Conservation (phyloP, 2,888 invertebrate species). For the Amphipyra berbera region DNA sequence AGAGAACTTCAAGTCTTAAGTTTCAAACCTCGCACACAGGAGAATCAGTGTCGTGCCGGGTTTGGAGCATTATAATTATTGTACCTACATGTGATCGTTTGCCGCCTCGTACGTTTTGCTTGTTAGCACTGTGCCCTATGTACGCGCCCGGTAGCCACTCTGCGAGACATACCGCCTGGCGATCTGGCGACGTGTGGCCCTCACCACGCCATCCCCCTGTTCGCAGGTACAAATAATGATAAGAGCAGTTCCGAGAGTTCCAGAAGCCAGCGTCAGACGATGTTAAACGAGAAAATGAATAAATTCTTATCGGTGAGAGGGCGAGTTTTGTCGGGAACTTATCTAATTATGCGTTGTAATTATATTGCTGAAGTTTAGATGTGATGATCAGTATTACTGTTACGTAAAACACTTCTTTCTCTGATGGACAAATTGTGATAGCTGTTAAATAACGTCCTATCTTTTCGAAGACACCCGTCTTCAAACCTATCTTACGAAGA, state of each 20-base stretch:
- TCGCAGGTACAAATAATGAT: conserved; percentile 91
- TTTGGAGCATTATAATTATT: conserved; percentile 57
- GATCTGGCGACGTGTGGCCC: conserved; percentile 58
- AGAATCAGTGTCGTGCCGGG: conserved; percentile 55
- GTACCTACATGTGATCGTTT: conserved; percentile 41
- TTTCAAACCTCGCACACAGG: conserved; percentile 63
- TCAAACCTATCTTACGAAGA: conserved; percentile 63
- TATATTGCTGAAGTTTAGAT: conserved; percentile 83
- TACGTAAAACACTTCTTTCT: conserved; percentile 80
- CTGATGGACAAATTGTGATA: conserved; percentile 81
- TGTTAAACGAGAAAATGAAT: conserved; percentile 98
- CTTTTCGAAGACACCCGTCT: conserved; percentile 65
- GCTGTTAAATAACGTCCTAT: conserved; percentile 74
- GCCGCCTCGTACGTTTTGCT: conserved; percentile 63
- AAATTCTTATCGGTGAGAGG: conserved; percentile 97
- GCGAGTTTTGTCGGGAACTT: conserved; percentile 77
- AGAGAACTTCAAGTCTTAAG: conserved; percentile 63
- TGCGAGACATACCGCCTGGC: conserved; percentile 56
- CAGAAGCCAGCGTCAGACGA: conserved; percentile 95
- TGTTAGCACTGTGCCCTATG: conserved; percentile 61
- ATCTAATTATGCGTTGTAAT: conserved; percentile 77
- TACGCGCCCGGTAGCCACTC: conserved; percentile 79
- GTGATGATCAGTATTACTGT: conserved; percentile 79
- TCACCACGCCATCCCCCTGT: conserved; percentile 86
- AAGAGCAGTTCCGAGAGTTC: conserved; percentile 91